Evolutionary conservation across 2,113 vertebrate genomes (phyloP).

Genomic region (Pseudorectes ferrugineus): DNA sequence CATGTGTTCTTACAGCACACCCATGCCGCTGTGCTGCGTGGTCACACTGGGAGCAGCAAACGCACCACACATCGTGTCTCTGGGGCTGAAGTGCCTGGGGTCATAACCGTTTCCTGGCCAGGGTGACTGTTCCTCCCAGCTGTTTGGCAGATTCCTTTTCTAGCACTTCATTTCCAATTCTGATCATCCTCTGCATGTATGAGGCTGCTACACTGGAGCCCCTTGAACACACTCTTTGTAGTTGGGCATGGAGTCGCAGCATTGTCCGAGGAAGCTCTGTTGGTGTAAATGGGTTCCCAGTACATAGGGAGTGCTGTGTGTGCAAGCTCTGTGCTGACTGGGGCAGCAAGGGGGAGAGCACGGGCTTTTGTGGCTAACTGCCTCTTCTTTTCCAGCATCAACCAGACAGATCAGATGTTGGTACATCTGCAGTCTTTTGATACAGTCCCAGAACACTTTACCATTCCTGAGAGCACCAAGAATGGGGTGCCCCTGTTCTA

Average conservation of each 20-base stretch:
- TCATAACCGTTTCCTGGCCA: background rate
- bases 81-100: background rate
- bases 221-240: background rate
- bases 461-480: constrained; percentile 96
- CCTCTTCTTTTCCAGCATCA: constrained; percentile 81
- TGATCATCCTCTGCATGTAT: background rate
- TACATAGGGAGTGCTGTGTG: background rate
- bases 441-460: constrained; percentile 93
- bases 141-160: background rate
- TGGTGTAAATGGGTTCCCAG: background rate
- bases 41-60: background rate
- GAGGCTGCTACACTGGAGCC: background rate
- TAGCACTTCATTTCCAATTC: background rate
- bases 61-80: background rate
- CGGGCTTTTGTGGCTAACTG: background rate
- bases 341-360: background rate
- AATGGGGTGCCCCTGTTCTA: constrained; percentile 97
- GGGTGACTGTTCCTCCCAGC: background rate
- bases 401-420: constrained; percentile 98
- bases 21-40: background rate
- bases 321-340: background rate
- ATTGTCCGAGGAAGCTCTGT: background rate
- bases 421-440: constrained; percentile 97
- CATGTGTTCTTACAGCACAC: background rate
- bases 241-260: background rate